These are phyloP conservation scores for Morone chrysops DNA, from an alignment of 2,113 vertebrate genomes.

Conservation along the genomic window DNA sequence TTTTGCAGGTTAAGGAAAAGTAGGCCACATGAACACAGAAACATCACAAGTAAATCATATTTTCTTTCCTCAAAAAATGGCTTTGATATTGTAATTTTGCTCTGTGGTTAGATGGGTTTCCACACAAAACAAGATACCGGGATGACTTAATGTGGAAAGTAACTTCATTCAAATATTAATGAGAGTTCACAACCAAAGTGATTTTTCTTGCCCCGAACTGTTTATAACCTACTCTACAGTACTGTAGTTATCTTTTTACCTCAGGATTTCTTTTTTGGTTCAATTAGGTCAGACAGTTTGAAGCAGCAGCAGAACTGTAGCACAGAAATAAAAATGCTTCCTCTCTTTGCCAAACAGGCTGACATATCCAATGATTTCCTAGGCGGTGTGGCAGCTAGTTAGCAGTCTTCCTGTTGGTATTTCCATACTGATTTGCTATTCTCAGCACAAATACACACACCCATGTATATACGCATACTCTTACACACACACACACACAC, in stretches of 20 bases:
- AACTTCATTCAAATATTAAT: slow-evolving; percentile 16
- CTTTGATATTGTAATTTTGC: slow-evolving; percentile 21
- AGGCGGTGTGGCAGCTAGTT: slow-evolving; percentile 32
- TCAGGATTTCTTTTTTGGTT: slow-evolving; percentile 42
- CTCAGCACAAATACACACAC: neutral
- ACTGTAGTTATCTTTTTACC: slow-evolving; percentile 33
- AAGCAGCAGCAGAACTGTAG: slow-evolving; percentile 37
- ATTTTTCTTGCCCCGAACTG: slow-evolving; percentile 14
- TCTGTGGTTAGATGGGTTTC: slow-evolving; percentile 12
- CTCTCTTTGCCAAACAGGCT: slow-evolving; percentile 31
- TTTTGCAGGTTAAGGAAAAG: slow-evolving; percentile 24
- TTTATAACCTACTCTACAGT: slow-evolving; percentile 10
- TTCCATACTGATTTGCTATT: neutral
- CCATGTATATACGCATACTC: neutral
- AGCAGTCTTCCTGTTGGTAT: slow-evolving; percentile 34
- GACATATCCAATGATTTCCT: slow-evolving; percentile 41
- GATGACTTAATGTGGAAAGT: neutral
- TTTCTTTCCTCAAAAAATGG: slow-evolving; percentile 1
- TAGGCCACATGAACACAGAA: slow-evolving; percentile 20
- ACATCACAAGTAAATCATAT: slow-evolving; percentile 1
- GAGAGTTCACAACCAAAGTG: slow-evolving; percentile 15
- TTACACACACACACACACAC: neutral
- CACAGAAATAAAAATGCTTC: slow-evolving; percentile 24
- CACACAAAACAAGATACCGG: slow-evolving; percentile 3
- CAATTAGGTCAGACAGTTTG: slow-evolving; percentile 57